phyloP scores from a whole-genome alignment of 2,113 vertebrate genomes.

The Rhea pennata region DNA sequence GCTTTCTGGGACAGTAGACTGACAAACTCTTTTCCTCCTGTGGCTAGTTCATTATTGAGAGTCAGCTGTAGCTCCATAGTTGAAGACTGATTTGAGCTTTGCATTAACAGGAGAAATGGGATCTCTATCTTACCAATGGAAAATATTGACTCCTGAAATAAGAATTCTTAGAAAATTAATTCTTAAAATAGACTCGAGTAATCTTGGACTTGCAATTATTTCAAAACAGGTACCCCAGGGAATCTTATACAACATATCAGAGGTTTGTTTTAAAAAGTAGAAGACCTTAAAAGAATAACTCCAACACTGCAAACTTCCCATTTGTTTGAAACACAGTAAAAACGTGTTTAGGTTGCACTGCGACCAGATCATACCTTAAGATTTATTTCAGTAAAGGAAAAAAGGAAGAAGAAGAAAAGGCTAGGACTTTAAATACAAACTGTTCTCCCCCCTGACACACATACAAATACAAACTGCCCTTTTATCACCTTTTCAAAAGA shows the following conservation, averaged over 20 bases:
- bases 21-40: neutral
- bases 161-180: neutral
- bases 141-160: neutral
- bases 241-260: neutral
- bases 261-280: neutral
- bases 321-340: neutral
- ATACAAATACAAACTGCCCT: neutral
- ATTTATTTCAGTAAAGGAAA: neutral
- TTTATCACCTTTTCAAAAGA: neutral
- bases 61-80: neutral
- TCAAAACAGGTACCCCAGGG: neutral
- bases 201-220: neutral
- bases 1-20: neutral
- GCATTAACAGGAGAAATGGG: slow-evolving; percentile 19
- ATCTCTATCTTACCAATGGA: neutral
- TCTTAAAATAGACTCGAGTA: neutral
- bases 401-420: neutral
- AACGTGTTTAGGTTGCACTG: neutral
- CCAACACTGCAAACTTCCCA: neutral
- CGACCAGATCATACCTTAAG: neutral
- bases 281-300: neutral
- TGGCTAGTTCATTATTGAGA: neutral
- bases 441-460: neutral
- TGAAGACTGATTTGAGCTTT: slow-evolving; percentile 44
- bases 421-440: neutral